phyloP scores from a whole-genome alignment of 2,888 invertebrate genomes.

The Pollenia labialis region DNA sequence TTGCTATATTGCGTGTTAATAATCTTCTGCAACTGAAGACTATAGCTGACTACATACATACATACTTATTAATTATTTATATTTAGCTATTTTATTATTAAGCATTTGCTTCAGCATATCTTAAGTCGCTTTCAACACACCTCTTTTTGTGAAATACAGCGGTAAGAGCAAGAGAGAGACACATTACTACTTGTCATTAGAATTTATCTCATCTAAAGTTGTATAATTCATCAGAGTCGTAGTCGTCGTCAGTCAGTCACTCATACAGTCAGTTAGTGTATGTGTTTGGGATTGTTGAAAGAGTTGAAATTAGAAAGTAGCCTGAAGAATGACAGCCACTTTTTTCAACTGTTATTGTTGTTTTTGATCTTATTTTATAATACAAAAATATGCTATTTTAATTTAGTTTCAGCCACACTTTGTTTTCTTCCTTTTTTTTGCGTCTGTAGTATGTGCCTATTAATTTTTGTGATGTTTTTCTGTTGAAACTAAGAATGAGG shows the following conservation, averaged over 20 bases:
- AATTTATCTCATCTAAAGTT: slow-evolving; percentile 70
- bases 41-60: slow-evolving; percentile 3
- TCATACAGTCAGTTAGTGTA: slow-evolving; percentile 14
- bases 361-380: slow-evolving; percentile 2
- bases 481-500: not conserved
- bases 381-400: slow-evolving; percentile 66
- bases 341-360: not conserved
- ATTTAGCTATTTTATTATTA: slow-evolving; percentile 21
- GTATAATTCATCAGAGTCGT: slow-evolving; percentile 70
- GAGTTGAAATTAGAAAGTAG: slow-evolving; percentile 71
- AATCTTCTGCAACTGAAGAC: slow-evolving; percentile 50
- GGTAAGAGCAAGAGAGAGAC: not conserved
- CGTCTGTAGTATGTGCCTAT: not conserved
- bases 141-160: slow-evolving; percentile 20
- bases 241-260: slow-evolving; percentile 22
- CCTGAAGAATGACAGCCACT: slow-evolving; percentile 68
- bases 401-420: slow-evolving; percentile 63
- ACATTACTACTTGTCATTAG: slow-evolving; percentile 68
- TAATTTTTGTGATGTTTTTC: slow-evolving; percentile 47
- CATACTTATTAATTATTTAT: slow-evolving; percentile 17
- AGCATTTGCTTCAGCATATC: slow-evolving; percentile 14
- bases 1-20: slow-evolving; percentile 74
- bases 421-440: not conserved
- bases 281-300: slow-evolving; percentile 44
- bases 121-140: slow-evolving; percentile 40